Evolutionary conservation across 53 echinoderm and acorn worm species (phyloP).

Genomic region (Holothuria scabra): DNA sequence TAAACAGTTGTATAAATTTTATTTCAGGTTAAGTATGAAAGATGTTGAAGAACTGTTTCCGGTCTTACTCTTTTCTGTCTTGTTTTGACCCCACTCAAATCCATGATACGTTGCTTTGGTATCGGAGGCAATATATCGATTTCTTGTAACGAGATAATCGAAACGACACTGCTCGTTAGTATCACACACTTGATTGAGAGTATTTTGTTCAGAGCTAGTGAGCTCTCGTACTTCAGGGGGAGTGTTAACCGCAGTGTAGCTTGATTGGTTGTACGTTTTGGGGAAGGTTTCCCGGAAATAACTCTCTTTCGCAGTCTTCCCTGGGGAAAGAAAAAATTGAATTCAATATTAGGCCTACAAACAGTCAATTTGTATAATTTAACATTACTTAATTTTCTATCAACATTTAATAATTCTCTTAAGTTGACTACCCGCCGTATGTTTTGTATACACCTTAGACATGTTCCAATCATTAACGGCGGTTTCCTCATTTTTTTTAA

Average conservation of each 20-base stretch:
- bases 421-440: too few relatives aligned
- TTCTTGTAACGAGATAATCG: constrained; percentile 34
- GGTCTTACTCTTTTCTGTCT: not conserved
- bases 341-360: too few relatives aligned
- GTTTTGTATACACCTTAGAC: too few relatives aligned
- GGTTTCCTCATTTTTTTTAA: too few relatives aligned
- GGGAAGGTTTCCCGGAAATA: constrained; percentile 5
- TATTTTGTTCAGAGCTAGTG: not conserved
- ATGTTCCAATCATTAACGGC: too few relatives aligned
- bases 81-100: constrained; percentile 26
- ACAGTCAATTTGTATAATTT: too few relatives aligned
- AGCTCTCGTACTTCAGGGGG: not conserved
- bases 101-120: not conserved
- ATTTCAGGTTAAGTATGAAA: too few relatives aligned
- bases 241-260: not conserved
- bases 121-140: not conserved
- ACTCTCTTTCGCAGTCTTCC: not conserved
- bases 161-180: constrained; percentile 10
- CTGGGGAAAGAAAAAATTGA: not conserved
- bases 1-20: too few relatives aligned
- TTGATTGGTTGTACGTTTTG: not conserved
- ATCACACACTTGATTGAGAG: not conserved
- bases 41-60: too few relatives aligned
- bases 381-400: too few relatives aligned
- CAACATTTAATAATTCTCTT: too few relatives aligned